phyloP scores from a whole-genome alignment of 2,113 vertebrate species.

The Todiramphus chloris region DNA sequence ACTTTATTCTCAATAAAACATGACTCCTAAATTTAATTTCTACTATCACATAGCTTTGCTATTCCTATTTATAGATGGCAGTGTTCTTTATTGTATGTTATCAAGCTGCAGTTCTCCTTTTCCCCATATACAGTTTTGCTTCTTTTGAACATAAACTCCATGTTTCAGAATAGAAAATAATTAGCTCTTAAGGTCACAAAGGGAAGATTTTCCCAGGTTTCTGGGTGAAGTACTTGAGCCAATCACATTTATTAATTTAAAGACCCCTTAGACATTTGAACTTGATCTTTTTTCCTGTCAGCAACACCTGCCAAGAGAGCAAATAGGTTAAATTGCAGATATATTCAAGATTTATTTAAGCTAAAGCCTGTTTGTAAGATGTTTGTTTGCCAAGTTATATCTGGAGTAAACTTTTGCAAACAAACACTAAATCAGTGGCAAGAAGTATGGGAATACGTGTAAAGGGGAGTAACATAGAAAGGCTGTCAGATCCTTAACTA shows the following conservation, averaged over 20 bases:
- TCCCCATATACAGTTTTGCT: background rate
- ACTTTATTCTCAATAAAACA: background rate
- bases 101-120: background rate
- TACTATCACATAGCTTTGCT: background rate
- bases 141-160: background rate
- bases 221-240: background rate
- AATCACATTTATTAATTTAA: background rate
- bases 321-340: slow-evolving; percentile 16
- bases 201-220: slow-evolving; percentile 23
- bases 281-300: background rate
- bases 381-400: slow-evolving; percentile 23
- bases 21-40: background rate
- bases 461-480: slow-evolving; percentile 14
- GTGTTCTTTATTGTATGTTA: background rate
- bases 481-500: background rate
- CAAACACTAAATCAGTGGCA: slow-evolving; percentile 2
- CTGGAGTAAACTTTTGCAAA: slow-evolving; percentile 34
- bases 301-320: slow-evolving; percentile 21
- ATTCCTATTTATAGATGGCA: background rate
- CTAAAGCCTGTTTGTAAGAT: background rate
- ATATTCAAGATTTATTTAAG: slow-evolving; percentile 16
- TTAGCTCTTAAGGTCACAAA: background rate
- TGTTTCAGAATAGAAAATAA: background rate
- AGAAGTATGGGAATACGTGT: background rate
- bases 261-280: background rate